Base-by-base conservation (phyloP, 2,888 invertebrate genomes). In the Ichneumoninae sp. region DNA sequence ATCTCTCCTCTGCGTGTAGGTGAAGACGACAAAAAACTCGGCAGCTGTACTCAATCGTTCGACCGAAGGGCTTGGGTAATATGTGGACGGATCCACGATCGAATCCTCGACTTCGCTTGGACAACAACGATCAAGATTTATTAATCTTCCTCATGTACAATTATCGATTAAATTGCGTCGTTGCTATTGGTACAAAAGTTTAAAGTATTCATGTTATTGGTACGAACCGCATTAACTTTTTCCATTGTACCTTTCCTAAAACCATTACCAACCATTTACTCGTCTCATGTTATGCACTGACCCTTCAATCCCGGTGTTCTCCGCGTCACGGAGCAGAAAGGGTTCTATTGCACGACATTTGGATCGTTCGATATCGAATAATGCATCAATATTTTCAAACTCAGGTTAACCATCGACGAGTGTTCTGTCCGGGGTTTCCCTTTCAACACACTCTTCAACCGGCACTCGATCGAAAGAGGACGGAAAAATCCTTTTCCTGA, bases 321-420 rank as follows among this genome's bases (percentile, higher is more conserved):
- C 22, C 26, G 30, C 57, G n/a, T 66, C 60, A 76, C 52, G 3
- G 36, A 71, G 40, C 62, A 69, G 52, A 86, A 78, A 57, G 70
- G 77, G 65, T 72, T 75, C 68, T 75, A 66, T 75, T 74, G 77
- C 88, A 90, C 89, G 90, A 91, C 91, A 90, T 91, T 90, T 90
- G 85, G 90, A 90, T 86, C 89, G 86, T 86, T 87, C 84, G 72
- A 84, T 82, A 87, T 86, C 84, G 77, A 77, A 88, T 86, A 71
- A 74, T 71, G 74, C 86, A 86, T 90, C 90, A 90, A 90, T 91
- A 90, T 92, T 92, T 91, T 87, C 89, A 91, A 91, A 91, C 88
- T 89, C 83, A 80, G 86, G 79, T 87, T 86, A 87, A 86, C 88
- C 85, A 70, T 74, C 77, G 81, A 54, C 54, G 75, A 60, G 70